Percentiles rank a stretch among this genome's conserved stretches.
Conservation (phyloP, 2,888 invertebrate genomes). For the Hesperia comma region DNA sequence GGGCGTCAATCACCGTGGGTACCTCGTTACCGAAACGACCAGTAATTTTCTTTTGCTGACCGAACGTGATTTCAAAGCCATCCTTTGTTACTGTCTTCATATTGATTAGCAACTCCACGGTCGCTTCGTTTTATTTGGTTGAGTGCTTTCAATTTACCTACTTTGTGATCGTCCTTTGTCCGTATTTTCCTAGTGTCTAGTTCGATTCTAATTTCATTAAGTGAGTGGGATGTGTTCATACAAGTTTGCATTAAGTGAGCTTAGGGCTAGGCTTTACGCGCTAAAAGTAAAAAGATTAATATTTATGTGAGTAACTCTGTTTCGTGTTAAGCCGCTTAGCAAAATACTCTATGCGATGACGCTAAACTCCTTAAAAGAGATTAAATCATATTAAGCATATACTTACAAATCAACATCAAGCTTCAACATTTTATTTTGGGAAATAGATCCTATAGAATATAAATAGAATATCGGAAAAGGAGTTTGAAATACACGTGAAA, state of each 20-base stretch:
- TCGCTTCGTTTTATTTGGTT: conserved; percentile 41
- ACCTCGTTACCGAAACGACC: conserved; percentile 77
- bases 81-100: conserved; percentile 51
- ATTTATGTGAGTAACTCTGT: too few relatives aligned
- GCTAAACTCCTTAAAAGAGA: too few relatives aligned
- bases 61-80: conserved; percentile 66
- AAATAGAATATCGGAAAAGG: too few relatives aligned
- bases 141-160: conserved; percentile 36
- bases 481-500: too few relatives aligned
- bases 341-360: too few relatives aligned
- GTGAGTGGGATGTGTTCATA: conserved; percentile 16
- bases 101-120: conserved; percentile 51
- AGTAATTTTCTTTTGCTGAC: conserved; percentile 78
- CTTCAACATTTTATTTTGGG: too few relatives aligned
- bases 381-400: too few relatives aligned
- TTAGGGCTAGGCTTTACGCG: not conserved
- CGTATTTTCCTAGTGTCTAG: conserved; percentile 19
- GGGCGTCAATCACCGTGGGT: conserved; percentile 68
- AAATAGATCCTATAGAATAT: too few relatives aligned
- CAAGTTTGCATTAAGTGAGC: conserved; percentile 6
- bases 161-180: conserved; percentile 32
- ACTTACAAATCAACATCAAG: too few relatives aligned
- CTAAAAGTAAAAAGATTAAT: not conserved
- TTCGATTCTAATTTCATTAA: conserved; percentile 26
- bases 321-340: too few relatives aligned